phyloP scores from a whole-genome alignment of 2,888 invertebrate species.

The Ptilodon capucinus region DNA sequence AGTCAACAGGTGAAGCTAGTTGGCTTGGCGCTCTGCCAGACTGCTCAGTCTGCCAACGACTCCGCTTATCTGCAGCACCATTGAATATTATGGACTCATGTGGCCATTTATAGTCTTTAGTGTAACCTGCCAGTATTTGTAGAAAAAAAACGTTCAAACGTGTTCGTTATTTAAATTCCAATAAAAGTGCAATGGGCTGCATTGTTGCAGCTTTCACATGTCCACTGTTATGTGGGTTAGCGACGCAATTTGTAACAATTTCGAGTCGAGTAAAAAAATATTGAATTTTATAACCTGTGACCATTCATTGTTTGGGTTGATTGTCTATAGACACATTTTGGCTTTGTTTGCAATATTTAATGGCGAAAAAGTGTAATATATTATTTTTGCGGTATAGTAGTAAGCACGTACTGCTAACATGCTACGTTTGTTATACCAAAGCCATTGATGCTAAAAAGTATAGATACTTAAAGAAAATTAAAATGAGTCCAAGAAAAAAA shows the following conservation, averaged over 20 bases:
- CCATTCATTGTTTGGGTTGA: too few species aligned
- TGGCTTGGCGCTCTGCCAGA: slow-evolving; percentile 44
- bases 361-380: too few species aligned
- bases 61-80: slow-evolving; percentile 43
- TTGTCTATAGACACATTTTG: too few species aligned
- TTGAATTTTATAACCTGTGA: too few species aligned
- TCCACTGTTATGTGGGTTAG: background rate
- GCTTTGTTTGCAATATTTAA: too few species aligned
- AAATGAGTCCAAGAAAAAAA: too few species aligned
- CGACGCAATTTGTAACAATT: background rate
- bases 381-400: too few species aligned
- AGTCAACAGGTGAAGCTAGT: slow-evolving; percentile 70
- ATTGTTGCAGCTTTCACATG: background rate
- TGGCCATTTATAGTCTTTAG: slow-evolving; percentile 20
- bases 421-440: too few species aligned
- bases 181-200: background rate
- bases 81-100: slow-evolving; percentile 34
- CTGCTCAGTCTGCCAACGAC: slow-evolving; percentile 18
- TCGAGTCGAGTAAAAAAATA: background rate
- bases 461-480: too few species aligned
- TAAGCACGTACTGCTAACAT: too few species aligned
- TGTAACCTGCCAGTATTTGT: background rate
- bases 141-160: background rate
- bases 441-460: too few species aligned
- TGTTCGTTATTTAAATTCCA: background rate